Evolutionary conservation across 2,797 vertebrate species (phyloP).

Genomic region (Scolopax bukidnonensis): DNA sequence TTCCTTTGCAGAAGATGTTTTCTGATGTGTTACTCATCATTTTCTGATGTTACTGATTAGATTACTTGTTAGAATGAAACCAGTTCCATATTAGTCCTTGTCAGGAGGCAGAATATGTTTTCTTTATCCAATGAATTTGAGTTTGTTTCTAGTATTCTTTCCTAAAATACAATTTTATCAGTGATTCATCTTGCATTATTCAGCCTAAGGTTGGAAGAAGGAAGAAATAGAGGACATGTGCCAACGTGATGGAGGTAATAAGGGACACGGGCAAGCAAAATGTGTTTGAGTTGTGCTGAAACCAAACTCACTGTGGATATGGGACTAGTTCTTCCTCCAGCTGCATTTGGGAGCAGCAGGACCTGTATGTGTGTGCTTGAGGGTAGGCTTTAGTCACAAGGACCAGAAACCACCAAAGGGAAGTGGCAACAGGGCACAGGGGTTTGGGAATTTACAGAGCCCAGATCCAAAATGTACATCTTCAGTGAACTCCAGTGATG

Average conservation of each 20-base stretch:
- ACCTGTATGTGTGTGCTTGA: not conserved
- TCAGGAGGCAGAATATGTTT: not conserved
- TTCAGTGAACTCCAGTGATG: not conserved
- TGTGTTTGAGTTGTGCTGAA: not conserved
- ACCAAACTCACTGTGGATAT: not conserved
- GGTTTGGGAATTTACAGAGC: not conserved
- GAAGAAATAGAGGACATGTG: not conserved
- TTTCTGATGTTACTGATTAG: not conserved
- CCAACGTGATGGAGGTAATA: not conserved
- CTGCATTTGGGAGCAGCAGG: not conserved
- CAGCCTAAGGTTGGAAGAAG: not conserved
- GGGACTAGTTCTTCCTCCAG: not conserved
- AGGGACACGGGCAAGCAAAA: slow-evolving; percentile 8
- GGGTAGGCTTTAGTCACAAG: not conserved
- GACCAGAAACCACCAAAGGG: not conserved
- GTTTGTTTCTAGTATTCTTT: not conserved
- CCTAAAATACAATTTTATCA: slow-evolving; percentile 2
- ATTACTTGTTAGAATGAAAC: not conserved
- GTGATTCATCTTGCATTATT: not conserved
- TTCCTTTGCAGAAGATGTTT: not conserved
- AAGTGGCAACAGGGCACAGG: not conserved
- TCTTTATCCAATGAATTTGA: not conserved
- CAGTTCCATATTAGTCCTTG: not conserved
- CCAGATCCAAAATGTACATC: not conserved
- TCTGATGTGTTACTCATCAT: not conserved